phyloP scores from a whole-genome alignment of 2,113 vertebrate species.

The Caretta caretta region DNA sequence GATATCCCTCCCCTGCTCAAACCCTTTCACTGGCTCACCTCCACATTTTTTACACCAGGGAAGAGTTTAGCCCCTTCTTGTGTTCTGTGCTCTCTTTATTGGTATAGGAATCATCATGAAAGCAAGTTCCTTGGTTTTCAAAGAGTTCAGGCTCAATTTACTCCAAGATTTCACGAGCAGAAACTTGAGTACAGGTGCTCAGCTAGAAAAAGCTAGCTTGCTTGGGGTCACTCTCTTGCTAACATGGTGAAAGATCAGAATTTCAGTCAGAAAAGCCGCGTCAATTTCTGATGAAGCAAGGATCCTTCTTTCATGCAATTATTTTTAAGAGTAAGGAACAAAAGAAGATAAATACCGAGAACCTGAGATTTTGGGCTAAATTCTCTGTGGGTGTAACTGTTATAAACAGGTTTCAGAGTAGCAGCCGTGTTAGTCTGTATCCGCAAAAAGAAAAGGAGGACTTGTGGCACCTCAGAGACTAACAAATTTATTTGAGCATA shows the following conservation, averaged over 20 bases:
- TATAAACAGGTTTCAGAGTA: neutral
- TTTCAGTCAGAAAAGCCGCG: conserved; percentile 60
- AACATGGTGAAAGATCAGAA: conserved; percentile 19
- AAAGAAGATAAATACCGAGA: neutral
- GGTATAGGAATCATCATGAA: conserved; percentile 53
- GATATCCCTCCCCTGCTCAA: conserved; percentile 36
- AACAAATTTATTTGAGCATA: no score
- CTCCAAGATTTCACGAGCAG: conserved; percentile 45
- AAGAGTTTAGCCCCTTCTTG: neutral
- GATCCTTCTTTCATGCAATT: conserved; percentile 10
- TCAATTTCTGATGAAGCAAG: neutral
- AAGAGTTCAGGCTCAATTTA: neutral
- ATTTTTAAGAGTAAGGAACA: neutral
- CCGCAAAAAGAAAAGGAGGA: no score
- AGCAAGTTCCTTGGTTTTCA: neutral
- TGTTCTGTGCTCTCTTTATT: conserved; percentile 9
- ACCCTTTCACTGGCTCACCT: neutral
- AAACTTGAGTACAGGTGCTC: conserved; percentile 45
- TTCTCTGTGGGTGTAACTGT: neutral
- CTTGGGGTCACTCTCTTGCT: conserved; percentile 42
- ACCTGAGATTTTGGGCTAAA: neutral
- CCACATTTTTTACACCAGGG: neutral
- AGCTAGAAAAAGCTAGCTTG: conserved; percentile 54
- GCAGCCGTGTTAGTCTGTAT: no score
- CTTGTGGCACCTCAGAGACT: no score